phyloP scores from a whole-genome alignment of 2,888 invertebrate species.

The Ophraella communa region DNA sequence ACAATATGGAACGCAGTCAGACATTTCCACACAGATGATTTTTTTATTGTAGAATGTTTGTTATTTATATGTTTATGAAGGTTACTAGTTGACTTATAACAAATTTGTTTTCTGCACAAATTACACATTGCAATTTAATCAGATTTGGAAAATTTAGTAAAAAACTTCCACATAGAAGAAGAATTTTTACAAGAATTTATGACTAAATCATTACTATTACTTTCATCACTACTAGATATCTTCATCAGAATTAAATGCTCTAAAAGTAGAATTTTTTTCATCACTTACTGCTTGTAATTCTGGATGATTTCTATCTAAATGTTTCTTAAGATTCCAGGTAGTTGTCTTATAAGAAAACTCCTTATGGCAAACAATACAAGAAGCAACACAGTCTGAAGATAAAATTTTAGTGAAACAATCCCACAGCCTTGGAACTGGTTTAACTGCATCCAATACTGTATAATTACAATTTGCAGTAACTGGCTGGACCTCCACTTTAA shows the following conservation, averaged over 20 bases:
- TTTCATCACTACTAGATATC: conserved; percentile 3
- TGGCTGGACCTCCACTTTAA: conserved; percentile 20
- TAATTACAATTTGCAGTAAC: neutral
- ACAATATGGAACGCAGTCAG: neutral
- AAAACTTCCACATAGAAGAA: neutral
- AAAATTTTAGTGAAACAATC: conserved; percentile 6
- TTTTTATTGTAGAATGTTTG: neutral
- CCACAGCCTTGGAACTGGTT: neutral
- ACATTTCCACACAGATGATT: neutral
- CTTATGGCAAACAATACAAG: conserved; percentile 5
- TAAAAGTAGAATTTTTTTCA: neutral
- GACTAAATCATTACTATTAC: neutral
- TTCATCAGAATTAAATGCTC: neutral
- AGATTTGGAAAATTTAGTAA: neutral
- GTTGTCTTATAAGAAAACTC: conserved; percentile 11
- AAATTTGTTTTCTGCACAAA: neutral
- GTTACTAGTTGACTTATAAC: neutral
- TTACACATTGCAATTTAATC: neutral
- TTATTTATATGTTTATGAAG: neutral
- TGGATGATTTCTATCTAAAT: conserved; percentile 7
- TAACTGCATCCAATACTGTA: conserved; percentile 3
- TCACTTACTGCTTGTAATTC: neutral
- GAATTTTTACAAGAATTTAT: neutral
- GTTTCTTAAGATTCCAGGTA: conserved; percentile 8
- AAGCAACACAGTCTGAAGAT: conserved; percentile 7